Evolutionary conservation across 64 coral and sea anemone genomes (phyloP).

Genomic region (Astreopora myriophthalma): DNA sequence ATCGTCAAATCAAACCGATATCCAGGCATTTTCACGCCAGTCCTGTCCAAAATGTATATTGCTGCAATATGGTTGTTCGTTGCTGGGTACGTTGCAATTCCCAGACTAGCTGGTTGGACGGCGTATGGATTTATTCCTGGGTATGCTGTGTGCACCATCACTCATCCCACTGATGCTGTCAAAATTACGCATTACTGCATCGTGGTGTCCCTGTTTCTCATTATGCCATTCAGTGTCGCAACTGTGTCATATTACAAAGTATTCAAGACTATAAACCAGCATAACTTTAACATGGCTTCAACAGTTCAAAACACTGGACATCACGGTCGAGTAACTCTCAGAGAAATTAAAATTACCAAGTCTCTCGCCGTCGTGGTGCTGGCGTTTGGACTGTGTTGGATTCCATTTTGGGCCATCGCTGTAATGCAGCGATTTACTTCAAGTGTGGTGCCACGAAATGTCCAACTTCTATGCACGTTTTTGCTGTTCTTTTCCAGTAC

Average conservation of each 20-base stretch:
- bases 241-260: neutral
- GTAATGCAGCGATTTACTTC: neutral
- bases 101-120: neutral
- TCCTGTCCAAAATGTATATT: neutral
- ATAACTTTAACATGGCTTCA: too few relatives aligned
- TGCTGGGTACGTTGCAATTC: neutral
- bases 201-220: neutral
- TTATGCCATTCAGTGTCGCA: neutral
- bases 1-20: conserved; percentile 67
- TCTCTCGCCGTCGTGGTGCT: neutral
- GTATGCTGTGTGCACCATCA: neutral
- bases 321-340: too few relatives aligned
- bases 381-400: neutral
- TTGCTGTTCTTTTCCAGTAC: neutral
- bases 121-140: neutral
- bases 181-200: conserved; percentile 11
- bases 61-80: neutral
- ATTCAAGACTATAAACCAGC: neutral
- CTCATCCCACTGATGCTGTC: neutral
- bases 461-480: neutral
- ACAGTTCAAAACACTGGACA: too few relatives aligned
- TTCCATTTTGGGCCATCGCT: conserved; percentile 7
- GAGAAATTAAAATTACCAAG: conserved; percentile 19
- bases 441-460: neutral
- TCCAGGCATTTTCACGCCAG: conserved; percentile 48